phyloP scores from a whole-genome alignment of 2,113 vertebrate genomes.

The Marcusenius ussheri region DNA sequence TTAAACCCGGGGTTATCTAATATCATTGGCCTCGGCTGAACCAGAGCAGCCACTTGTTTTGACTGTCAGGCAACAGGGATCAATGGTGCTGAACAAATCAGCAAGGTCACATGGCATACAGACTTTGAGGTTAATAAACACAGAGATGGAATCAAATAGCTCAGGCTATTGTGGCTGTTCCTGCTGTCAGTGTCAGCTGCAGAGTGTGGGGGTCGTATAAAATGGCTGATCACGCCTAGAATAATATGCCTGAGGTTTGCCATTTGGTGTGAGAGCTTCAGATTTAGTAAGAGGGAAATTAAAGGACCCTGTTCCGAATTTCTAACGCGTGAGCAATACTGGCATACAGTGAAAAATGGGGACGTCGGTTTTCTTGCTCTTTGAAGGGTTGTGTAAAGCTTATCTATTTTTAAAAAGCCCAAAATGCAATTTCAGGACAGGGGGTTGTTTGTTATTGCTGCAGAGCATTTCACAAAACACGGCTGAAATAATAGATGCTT shows the following conservation, averaged over 20 bases:
- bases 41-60: neutral
- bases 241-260: neutral
- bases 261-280: neutral
- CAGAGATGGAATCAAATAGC: neutral
- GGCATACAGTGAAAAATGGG: neutral
- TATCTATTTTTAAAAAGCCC: constrained; percentile 5
- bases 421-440: neutral
- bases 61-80: neutral
- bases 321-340: neutral
- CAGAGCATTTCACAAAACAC: neutral
- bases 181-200: neutral
- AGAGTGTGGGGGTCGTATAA: neutral
- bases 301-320: neutral
- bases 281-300: neutral
- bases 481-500: neutral
- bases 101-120: neutral
- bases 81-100: neutral
- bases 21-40: neutral
- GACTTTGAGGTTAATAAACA: neutral
- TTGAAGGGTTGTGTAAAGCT: neutral
- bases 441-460: neutral
- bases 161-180: neutral
- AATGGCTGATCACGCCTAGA: neutral
- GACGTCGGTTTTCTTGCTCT: neutral
- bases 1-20: neutral